Conservation (phyloP, 2,888 invertebrate genomes). For the Drosophila macrospina region DNA sequence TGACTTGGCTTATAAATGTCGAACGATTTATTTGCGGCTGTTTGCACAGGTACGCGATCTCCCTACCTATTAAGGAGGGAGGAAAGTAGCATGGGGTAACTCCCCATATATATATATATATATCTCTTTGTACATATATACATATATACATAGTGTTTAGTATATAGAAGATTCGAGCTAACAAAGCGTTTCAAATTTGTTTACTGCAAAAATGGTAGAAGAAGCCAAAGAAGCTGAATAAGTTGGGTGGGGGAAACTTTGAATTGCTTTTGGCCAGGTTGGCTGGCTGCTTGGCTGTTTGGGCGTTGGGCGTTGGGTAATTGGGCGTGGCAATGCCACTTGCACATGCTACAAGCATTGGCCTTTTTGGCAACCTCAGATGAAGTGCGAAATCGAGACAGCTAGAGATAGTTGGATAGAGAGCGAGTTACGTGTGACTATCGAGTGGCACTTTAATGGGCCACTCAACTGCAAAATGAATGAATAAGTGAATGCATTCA, state of each 20-base stretch:
- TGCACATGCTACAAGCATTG: conserved; percentile 46
- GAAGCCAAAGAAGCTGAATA: neutral
- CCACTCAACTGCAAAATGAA: conserved; percentile 47
- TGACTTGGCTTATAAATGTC: conserved; percentile 81
- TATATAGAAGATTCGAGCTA: conserved; percentile 32
- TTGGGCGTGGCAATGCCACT: conserved; percentile 56
- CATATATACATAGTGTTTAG: conserved; percentile 14
- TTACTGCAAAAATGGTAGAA: conserved; percentile 57
- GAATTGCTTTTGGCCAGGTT: conserved; percentile 64
- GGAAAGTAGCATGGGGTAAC: neutral
- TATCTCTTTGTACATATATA: conserved; percentile 6
- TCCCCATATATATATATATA: neutral
- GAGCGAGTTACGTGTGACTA: conserved; percentile 7
- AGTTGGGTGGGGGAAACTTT: conserved; percentile 21
- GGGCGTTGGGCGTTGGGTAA: conserved; percentile 56
- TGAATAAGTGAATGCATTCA: conserved; percentile 37
- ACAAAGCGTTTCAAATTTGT: conserved; percentile 79
- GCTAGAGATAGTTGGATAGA: neutral
- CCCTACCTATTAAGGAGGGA: neutral
- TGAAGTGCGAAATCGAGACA: conserved; percentile 66
- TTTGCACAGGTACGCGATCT: conserved; percentile 53
- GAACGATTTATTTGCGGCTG: conserved; percentile 79
- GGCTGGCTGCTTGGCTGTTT: conserved; percentile 36
- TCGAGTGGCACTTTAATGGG: conserved; percentile 50
- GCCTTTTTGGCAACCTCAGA: conserved; percentile 52